Evolutionary conservation across 2,113 vertebrate genomes (phyloP), one percentile per base, ranked within the genome.

Genomic region (Theristicus caerulescens): DNA sequence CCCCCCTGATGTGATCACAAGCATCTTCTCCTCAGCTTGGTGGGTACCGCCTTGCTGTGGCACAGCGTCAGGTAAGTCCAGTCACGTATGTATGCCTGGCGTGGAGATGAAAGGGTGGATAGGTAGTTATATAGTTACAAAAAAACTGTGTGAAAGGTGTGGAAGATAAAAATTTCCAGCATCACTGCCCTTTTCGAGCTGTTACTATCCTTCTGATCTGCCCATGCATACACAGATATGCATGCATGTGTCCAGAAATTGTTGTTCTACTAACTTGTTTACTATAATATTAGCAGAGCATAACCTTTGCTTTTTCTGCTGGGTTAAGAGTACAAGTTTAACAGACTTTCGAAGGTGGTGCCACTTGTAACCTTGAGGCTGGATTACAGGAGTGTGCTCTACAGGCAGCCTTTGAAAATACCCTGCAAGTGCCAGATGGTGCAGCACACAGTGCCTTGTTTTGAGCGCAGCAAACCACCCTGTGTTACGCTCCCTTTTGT

Each of bases 31-130:
- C 77, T 99, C 99, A 8, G 99, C 99, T 34, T 99, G 99, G 99
- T 99, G 99, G 99, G 99, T 99, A 16, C 99, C 99, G 3, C 99
- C 98, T 7, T 99, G 99, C 97, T 99, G 99, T 95, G 99, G 99
- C 69, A 99, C 98, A 9, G 99, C 99, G 5, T 98, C 99, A 98
- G 99, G 99, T 99, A 98, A 97, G 74, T 98, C 96, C 67, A 88
- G 81, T 88, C 11, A 0, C 24, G 13, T 91, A 8, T 15, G 7
- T 78, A 0, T 88, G 62, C 51, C 57, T 86, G 74, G 16, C 4
- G 1, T 96, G 69, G 90, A 80, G 72, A 14, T 58, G 25, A 62
- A 66, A 44, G 72, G 16, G 42, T 64, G 70, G 27, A 54, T 55
- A 38, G 32, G 32, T 46, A 29, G 34, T 77, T 70, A 27, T 2